A percentile compares a stretch with the other conserved stretches of the same genome.
Conservation (phyloP, 2,113 vertebrate species). For the Seriola quinqueradiata region DNA sequence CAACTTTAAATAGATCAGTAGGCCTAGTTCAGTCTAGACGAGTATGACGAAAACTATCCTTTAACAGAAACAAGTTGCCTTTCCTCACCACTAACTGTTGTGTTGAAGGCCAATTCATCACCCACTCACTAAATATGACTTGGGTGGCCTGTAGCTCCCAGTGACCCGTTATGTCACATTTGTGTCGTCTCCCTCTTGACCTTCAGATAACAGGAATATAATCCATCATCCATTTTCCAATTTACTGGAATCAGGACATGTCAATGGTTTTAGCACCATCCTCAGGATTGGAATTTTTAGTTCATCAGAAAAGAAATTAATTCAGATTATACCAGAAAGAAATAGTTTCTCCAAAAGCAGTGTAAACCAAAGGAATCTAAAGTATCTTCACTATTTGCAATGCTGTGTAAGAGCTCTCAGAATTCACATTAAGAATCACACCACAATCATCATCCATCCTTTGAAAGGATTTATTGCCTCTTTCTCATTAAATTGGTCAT, state of each 20-base stretch:
- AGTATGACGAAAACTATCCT: too few relatives aligned
- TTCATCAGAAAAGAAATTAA: too few relatives aligned
- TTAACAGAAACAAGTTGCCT: not conserved
- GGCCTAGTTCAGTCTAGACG: too few relatives aligned
- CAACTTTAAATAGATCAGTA: too few relatives aligned
- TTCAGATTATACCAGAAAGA: too few relatives aligned
- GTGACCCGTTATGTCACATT: not conserved
- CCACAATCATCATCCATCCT: not conserved
- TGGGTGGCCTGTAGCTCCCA: not conserved
- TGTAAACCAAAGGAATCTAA: too few relatives aligned
- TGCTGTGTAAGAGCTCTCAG: not conserved
- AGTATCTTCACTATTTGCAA: too few relatives aligned
- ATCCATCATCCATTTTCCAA: too few relatives aligned
- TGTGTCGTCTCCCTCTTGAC: not conserved
- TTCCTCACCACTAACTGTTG: not conserved
- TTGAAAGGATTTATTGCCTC: constrained; percentile 75
- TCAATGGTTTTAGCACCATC: too few relatives aligned
- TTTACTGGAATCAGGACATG: too few relatives aligned
- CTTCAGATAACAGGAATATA: not conserved
- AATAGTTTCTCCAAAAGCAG: too few relatives aligned
- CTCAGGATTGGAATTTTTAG: too few relatives aligned
- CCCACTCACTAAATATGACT: not conserved
- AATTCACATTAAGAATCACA: not conserved
- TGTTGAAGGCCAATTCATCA: not conserved
- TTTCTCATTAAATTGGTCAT: constrained; percentile 63